Evolutionary conservation across 2,888 invertebrate genomes (phyloP).

Genomic region (Thumatha senex): DNA sequence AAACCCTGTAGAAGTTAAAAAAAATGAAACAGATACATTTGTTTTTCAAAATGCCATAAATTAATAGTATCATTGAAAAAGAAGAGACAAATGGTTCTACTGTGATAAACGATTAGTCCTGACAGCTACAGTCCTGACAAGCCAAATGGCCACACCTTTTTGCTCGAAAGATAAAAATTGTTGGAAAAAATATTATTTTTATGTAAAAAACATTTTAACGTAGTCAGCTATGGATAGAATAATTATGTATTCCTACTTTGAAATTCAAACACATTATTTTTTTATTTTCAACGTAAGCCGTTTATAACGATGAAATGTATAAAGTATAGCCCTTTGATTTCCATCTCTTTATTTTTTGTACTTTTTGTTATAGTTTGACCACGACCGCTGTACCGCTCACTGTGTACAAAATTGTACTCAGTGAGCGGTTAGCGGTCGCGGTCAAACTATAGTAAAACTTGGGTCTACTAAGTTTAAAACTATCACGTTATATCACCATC

Average conservation of each 20-base stretch:
- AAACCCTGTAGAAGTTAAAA: too few species aligned
- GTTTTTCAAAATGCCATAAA: background rate
- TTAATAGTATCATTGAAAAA: background rate
- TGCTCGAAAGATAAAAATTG: background rate
- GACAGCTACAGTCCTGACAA: background rate
- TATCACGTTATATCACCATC: too few species aligned
- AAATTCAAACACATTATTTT: background rate
- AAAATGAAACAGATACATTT: too few species aligned
- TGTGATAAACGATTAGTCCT: background rate
- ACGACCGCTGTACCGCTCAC: too few species aligned
- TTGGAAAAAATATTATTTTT: background rate
- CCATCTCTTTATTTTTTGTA: too few species aligned
- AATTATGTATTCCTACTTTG: background rate
- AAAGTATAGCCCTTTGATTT: too few species aligned
- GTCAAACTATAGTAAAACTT: too few species aligned
- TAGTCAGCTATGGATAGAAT: background rate
- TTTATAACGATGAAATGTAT: background rate
- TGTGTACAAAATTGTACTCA: too few species aligned
- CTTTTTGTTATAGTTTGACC: too few species aligned
- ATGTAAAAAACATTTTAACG: background rate
- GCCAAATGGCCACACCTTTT: background rate
- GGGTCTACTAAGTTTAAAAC: too few species aligned
- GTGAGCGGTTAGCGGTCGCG: too few species aligned
- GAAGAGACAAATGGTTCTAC: background rate
- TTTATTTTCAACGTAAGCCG: background rate